These are phyloP conservation scores for Euphydryas editha DNA, from an alignment of 2,888 invertebrate species.

Conservation along the genomic window DNA sequence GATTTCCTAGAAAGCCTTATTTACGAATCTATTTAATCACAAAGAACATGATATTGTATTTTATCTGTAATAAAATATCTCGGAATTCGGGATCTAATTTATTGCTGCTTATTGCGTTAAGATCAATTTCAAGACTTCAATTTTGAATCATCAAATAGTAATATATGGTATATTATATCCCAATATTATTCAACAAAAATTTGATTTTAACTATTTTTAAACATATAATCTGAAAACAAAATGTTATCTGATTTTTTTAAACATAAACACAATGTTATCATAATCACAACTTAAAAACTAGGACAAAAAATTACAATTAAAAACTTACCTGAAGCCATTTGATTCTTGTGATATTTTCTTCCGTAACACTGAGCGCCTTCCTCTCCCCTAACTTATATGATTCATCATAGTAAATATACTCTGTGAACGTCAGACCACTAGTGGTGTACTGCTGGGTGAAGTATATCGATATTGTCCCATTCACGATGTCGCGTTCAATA, in stretches of 20 bases:
- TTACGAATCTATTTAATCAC: not conserved
- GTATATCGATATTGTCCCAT: constrained; percentile 92
- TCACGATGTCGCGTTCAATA: constrained; percentile 89
- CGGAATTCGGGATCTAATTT: not conserved
- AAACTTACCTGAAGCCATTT: constrained; percentile 80
- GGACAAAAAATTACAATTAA: constrained; percentile 17
- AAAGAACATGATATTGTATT: not conserved
- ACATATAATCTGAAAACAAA: too few relatives aligned
- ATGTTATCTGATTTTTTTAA: too few relatives aligned
- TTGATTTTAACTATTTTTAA: too few relatives aligned
- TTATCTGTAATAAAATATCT: not conserved
- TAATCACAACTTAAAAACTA: not conserved
- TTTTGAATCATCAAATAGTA: not conserved
- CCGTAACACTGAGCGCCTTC: constrained; percentile 87
- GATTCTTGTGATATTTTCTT: constrained; percentile 88
- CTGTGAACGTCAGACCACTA: constrained; percentile 89
- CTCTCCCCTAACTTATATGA: constrained; percentile 87
- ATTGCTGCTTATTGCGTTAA: not conserved
- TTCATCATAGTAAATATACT: constrained; percentile 89
- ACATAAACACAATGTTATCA: too few relatives aligned
- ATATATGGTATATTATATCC: too few relatives aligned
- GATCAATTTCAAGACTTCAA: not conserved
- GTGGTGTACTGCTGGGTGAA: constrained; percentile 94
- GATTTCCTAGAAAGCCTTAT: not conserved
- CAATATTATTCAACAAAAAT: too few relatives aligned